These are phyloP conservation scores for Thereva unica DNA, from an alignment of 2,888 invertebrate species.

Conservation along the genomic window DNA sequence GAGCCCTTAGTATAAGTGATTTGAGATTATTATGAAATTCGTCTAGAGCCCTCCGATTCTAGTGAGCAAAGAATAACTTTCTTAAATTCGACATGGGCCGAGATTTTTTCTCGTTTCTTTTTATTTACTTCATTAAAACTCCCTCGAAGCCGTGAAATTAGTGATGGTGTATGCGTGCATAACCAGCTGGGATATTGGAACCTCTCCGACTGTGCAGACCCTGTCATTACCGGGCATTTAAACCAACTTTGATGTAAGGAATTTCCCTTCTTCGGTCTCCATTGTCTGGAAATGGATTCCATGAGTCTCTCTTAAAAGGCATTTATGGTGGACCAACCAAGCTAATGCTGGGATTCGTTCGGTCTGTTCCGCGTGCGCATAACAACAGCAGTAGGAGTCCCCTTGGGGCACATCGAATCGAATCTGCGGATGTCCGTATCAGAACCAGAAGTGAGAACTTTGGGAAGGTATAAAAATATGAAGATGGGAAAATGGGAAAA, in stretches of 20 bases:
- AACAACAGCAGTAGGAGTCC: conserved; percentile 5
- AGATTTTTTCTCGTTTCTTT: conserved; percentile 16
- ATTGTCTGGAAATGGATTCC: conserved; percentile 23
- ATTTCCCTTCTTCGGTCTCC: conserved; percentile 22
- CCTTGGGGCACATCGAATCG: conserved; percentile 27
- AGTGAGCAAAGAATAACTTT: not conserved
- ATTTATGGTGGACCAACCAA: conserved; percentile 34
- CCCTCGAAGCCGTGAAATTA: conserved; percentile 39
- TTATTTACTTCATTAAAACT: conserved; percentile 22
- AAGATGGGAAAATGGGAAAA: too few species aligned
- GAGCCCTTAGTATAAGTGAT: too few species aligned
- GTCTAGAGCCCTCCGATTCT: too few species aligned
- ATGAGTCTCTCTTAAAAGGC: conserved; percentile 12
- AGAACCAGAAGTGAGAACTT: conserved; percentile 10
- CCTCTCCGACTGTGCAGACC: conserved; percentile 28
- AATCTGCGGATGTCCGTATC: conserved; percentile 20
- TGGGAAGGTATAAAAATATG: too few species aligned
- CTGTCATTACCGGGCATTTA: conserved; percentile 37
- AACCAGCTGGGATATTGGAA: conserved; percentile 28
- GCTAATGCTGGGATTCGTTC: conserved; percentile 20
- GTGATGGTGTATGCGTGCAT: conserved; percentile 30
- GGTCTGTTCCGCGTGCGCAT: conserved; percentile 11
- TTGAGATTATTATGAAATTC: too few species aligned
- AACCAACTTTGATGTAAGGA: conserved; percentile 25
- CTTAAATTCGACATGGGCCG: conserved; percentile 27